phyloP scores from a whole-genome alignment of 1,140 invertebrate species.

The Heliothis subflexa region DNA sequence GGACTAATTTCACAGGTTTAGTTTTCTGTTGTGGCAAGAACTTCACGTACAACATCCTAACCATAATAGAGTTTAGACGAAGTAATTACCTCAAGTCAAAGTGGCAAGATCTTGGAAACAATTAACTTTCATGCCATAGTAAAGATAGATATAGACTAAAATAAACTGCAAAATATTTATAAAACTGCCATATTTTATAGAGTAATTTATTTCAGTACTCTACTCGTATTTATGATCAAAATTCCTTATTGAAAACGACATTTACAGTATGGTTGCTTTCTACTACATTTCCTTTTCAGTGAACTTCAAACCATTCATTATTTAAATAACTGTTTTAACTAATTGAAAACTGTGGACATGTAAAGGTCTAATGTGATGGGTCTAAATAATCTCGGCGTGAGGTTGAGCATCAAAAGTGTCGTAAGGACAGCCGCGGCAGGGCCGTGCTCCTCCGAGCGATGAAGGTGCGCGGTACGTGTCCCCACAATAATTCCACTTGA shows the following conservation, averaged over 20 bases:
- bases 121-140: slow-evolving; percentile 14
- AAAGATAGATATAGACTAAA: background rate
- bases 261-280: no score
- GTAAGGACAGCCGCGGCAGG: background rate
- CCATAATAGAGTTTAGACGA: slow-evolving; percentile 10
- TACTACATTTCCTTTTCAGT: no score
- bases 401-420: slow-evolving; percentile 17
- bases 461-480: slow-evolving; percentile 52
- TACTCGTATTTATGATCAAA: no score
- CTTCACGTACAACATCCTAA: slow-evolving; percentile 1
- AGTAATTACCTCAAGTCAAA: slow-evolving; percentile 22
- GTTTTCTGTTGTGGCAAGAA: background rate
- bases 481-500: slow-evolving; percentile 64
- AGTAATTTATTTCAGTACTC: no score
- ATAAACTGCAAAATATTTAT: slow-evolving; percentile 16
- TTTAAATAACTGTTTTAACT: no score
- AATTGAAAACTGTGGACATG: no score
- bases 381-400: background rate
- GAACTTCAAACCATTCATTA: no score
- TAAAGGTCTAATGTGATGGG: background rate
- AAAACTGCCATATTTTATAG: background rate
- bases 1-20: background rate
- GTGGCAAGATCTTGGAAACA: background rate
- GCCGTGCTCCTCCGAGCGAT: background rate
- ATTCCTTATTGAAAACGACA: no score